A percentile compares a stretch with the other conserved stretches of the same genome.
Evolutionary conservation across 2,113 vertebrate genomes (phyloP).

Genomic region (Pachycephala philippinensis): DNA sequence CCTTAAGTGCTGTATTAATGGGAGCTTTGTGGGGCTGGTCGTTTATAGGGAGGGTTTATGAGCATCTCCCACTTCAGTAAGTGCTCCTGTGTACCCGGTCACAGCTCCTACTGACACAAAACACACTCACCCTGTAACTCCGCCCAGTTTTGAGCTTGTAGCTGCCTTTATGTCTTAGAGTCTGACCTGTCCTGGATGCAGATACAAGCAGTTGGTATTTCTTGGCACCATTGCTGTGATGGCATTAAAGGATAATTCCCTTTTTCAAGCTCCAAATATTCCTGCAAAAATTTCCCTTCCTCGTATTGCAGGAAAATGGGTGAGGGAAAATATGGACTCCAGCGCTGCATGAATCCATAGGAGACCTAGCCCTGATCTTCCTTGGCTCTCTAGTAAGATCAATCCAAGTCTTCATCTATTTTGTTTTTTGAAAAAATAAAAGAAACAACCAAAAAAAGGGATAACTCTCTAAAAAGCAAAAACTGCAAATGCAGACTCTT

Average conservation of each 20-base stretch:
- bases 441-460: neutral
- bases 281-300: neutral
- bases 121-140: neutral
- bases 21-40: neutral
- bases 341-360: accelerated
- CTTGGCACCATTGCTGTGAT: neutral
- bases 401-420: neutral
- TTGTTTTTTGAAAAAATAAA: neutral
- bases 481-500: neutral
- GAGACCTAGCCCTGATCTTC: neutral
- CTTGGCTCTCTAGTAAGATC: neutral
- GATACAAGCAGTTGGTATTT: neutral
- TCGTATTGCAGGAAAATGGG: neutral
- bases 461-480: neutral
- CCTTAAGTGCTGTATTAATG: neutral
- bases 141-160: neutral
- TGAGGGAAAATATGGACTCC: neutral
- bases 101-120: neutral
- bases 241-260: neutral
- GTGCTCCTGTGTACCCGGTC: neutral
- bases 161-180: neutral
- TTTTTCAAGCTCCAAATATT: neutral
- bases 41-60: neutral
- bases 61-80: neutral
- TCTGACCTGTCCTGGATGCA: neutral